A percentile compares a stretch with the other conserved stretches of the same genome.
These are phyloP conservation scores for Lota lota DNA, from an alignment of 2,113 vertebrate genomes.

Conservation along the genomic window DNA sequence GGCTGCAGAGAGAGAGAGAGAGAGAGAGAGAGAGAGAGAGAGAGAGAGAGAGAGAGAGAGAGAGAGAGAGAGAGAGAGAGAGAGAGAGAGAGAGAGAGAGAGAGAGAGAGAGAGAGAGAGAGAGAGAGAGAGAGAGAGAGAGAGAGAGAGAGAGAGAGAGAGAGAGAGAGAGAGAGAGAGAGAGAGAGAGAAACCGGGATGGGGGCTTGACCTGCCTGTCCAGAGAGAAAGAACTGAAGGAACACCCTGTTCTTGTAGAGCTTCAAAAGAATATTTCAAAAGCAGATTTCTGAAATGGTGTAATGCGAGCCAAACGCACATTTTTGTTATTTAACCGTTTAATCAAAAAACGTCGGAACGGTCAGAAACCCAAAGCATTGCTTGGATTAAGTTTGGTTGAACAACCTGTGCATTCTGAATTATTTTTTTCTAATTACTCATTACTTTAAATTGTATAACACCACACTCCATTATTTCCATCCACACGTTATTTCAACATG, in stretches of 20 bases:
- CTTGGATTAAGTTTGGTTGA: no score
- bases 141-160: constrained; percentile 16
- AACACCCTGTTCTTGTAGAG: not conserved
- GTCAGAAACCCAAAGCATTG: no score
- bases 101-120: constrained; percentile 26
- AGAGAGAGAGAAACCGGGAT: no score
- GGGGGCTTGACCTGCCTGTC: constrained; percentile 6
- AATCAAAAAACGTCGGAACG: no score
- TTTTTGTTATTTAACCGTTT: no score
- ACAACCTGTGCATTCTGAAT: no score
- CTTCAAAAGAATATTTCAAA: constrained; percentile 7
- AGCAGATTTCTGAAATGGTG: constrained; percentile 8
- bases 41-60: constrained; percentile 26
- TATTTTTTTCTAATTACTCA: no score
- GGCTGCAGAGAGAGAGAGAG: constrained; percentile 14
- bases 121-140: constrained; percentile 26
- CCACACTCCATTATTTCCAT: no score
- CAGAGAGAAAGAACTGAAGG: not conserved
- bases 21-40: constrained; percentile 24
- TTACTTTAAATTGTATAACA: no score
- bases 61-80: constrained; percentile 26
- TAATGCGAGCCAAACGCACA: not conserved
- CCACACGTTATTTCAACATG: constrained; percentile 5
- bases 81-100: constrained; percentile 26
- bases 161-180: no score